phyloP scores from a whole-genome alignment of 2,113 vertebrate genomes.

The Tetraodon nigroviridis region DNA sequence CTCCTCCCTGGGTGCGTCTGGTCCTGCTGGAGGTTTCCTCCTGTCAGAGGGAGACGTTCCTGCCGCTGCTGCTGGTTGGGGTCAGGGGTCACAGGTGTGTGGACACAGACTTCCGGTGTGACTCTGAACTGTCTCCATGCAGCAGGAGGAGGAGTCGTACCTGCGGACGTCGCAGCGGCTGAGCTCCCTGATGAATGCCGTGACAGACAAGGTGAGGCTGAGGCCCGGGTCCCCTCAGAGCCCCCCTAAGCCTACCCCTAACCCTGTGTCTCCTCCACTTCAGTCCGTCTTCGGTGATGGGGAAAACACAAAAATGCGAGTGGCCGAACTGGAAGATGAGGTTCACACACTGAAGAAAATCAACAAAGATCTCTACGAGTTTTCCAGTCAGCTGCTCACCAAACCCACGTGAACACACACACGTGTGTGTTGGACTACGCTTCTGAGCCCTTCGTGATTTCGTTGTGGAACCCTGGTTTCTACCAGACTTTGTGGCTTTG shows the following conservation, averaged over 20 bases:
- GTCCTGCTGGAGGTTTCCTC: too few relatives aligned
- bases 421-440: background rate
- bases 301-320: constrained; percentile 85
- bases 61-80: too few relatives aligned
- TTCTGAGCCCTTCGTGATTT: background rate
- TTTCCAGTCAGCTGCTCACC: constrained; percentile 87
- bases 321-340: constrained; percentile 88
- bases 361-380: constrained; percentile 93
- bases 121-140: background rate
- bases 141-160: constrained; percentile 76
- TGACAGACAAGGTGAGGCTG: constrained; percentile 84
- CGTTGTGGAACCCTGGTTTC: too few relatives aligned
- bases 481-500: too few relatives aligned
- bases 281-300: constrained; percentile 86
- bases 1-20: background rate
- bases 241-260: background rate
- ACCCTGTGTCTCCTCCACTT: background rate
- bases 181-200: constrained; percentile 74
- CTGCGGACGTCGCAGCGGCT: constrained; percentile 80
- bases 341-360: constrained; percentile 88
- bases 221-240: background rate
- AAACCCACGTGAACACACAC: constrained; percentile 70
- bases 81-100: too few relatives aligned
- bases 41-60: too few relatives aligned
- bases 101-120: too few relatives aligned